Base-by-base conservation (phyloP, 2,888 invertebrate species). In the Leucophenga montana region DNA sequence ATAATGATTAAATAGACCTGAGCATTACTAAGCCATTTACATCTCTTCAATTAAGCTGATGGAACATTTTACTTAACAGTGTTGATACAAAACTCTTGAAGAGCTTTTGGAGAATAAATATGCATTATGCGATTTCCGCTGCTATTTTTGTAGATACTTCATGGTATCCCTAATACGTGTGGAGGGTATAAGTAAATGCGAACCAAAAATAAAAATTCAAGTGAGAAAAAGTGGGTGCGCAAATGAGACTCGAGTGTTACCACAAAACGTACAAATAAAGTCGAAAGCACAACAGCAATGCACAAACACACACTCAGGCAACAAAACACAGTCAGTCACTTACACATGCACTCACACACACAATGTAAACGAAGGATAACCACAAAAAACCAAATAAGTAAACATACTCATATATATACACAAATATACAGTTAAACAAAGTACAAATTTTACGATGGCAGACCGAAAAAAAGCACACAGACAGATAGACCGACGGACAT, bases 341-440 rank as follows among this genome's bases (percentile, higher is more conserved):
- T 8, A 68, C 68, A 13, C 13, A 11, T 4, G 50, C 22, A 13
- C 54, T 39, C 77, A 80, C 79, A 83, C 78, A 82, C 80, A 83
- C 83, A 83, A 83, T 81, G 81, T 81, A 83, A 83, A 83, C 80
- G 82, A 53, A 70, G 71, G 69, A 73, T 74, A 77, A 75, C 74
- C 75, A 70, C 75, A 81, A 83, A 79, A 78, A 82, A 80, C 75
- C 75, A 80, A 82, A 78, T 77, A 84, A 84, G 79, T 74, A 74
- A 73, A 61, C 31, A 57, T 50, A 48, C 22, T 13, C 56, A 27
- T 11, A 68, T 59, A 68, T 62, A 69, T 62, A 65, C 31, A 27
- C 59, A 64, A 57, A 31, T 56, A 46, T 67, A 67, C 39, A 39
- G 39, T 8, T 39, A 39, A 57, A 68, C 66, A 71, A 71, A 61